Evolutionary conservation across 2,888 invertebrate genomes (phyloP), one percentile per base, ranked within the genome.

Genomic region (Campaea margaritaria): DNA sequence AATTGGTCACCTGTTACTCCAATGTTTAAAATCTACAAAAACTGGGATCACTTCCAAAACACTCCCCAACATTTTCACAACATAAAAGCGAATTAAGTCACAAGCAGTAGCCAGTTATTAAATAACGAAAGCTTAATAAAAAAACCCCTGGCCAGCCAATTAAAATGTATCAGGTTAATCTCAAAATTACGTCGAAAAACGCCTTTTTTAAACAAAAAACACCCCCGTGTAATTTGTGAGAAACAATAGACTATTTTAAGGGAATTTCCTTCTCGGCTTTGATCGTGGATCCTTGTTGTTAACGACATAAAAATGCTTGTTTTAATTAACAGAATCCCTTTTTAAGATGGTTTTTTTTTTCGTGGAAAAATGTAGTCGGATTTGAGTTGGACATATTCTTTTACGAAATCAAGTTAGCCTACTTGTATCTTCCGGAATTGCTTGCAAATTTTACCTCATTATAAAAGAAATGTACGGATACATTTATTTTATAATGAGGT

Each of bases 111-210:
- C 31, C 44, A 50, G 52, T 52, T 38, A 58, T 58, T 36, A 58
- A 42, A 51, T 46, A 51, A 51, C 51, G 27, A 51, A 58, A 58
- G 51, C 51, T 47, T 46, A 51, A 42, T 58, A 51, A 58, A 57
- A 55, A 47, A 42, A 43, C 36, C 38, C 16, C 42, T 14, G 12
- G 16, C 36, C 31, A 9, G 31, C 52, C 52, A 58, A 52, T 58
- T 52, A 58, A 53, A 58, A 53, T 39, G 58, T 58, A 58, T 53
- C 47, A 53, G 53, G 52, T 58, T 58, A 58, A 53, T 58, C 58
- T 48, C 39, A 36, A 52, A 58, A 58, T 53, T 44, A 43, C 43
- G 48, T 42, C 42, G 38, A 41, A 52, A 58, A 52, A 47, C 31
- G 49, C 34, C 41, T 50, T 51, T 44, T 51, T 46, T 21, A 46